These are phyloP conservation scores for Pavo muticus DNA, from an alignment of 2,113 vertebrate species.

Conservation along the genomic window DNA sequence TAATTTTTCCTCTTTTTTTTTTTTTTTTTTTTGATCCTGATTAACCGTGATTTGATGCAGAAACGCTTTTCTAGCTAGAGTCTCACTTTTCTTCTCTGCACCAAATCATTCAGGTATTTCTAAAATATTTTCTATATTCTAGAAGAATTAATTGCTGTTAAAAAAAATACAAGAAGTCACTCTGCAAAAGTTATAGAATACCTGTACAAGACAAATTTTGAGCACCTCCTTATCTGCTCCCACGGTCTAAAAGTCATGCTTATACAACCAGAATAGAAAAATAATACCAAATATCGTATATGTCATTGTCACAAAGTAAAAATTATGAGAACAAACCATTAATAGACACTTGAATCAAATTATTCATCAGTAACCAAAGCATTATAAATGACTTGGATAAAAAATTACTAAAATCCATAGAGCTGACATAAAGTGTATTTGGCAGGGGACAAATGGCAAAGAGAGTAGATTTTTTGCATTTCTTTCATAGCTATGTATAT, in stretches of 20 bases:
- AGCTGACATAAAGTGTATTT: not conserved
- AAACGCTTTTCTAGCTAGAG: not conserved
- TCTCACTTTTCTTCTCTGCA: not conserved
- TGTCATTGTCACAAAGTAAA: not conserved
- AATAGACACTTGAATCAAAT: not conserved
- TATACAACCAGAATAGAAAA: not conserved
- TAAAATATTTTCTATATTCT: not conserved
- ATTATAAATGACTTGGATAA: not conserved
- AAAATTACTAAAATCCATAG: not conserved
- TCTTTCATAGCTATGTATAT: not conserved
- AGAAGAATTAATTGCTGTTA: not conserved
- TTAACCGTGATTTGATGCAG: not conserved
- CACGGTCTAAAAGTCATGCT: not conserved
- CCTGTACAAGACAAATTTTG: not conserved
- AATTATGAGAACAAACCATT: not conserved
- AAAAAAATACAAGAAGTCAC: not conserved
- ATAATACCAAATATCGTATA: not conserved
- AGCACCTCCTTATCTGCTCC: not conserved
- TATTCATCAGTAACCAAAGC: not conserved
- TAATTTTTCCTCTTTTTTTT: not conserved
- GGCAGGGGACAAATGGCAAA: not conserved
- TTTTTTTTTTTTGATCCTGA: not conserved
- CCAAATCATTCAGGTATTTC: not conserved
- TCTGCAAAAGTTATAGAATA: not conserved
- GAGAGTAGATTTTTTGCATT: not conserved